Base-by-base conservation (phyloP, 2,113 vertebrate species). In the Sander vitreus region DNA sequence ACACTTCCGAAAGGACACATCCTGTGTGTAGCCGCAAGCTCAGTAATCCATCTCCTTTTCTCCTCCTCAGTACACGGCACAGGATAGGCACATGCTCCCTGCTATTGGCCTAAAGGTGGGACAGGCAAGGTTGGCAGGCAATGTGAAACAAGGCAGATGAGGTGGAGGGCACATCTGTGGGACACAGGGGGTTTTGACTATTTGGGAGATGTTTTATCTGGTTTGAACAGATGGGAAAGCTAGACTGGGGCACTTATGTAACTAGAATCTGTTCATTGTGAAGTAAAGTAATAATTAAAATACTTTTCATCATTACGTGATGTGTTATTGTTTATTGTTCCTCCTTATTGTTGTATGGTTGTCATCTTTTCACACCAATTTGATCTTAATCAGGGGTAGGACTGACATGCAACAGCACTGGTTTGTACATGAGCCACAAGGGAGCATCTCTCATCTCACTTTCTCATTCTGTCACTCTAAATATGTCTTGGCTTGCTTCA, bases 1-100 rank as follows among this genome's bases (percentile, higher is more conserved):
- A 90, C 87, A 90, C 86, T 84, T 85, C 66, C 3, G n/a, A 82
- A 77, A 94, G 91, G 90, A 93, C 91, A 88, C 80, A 59, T 85
- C 53, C 79, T 72, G 84, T 72, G 81, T 27, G 50, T 47, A 50
- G 88, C 89, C 53, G 57, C 74, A 1, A 88, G 90, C 72, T 62
- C 73, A 65, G 84, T 76, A 30, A 92, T 93, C 85, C 80, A 90
- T 93, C 91, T 87, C 87, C 67, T 68, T 85, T 86, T 78, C 88
- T 85, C 39, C 54, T 63, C 82, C 21, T 73, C 59, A 55, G 73
- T 66, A 51, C 81, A 72, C 6, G 55, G 75, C 33, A 23, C 71
- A 66, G 86, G 72, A 69, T 18, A 36, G 63, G 50, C 63, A 50
- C 76, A 71, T 16, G 55, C 62, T 75, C 23, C 7, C 30, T 54